phyloP scores from a whole-genome alignment of 1,140 invertebrate species.

The Drosophila sucinea region DNA sequence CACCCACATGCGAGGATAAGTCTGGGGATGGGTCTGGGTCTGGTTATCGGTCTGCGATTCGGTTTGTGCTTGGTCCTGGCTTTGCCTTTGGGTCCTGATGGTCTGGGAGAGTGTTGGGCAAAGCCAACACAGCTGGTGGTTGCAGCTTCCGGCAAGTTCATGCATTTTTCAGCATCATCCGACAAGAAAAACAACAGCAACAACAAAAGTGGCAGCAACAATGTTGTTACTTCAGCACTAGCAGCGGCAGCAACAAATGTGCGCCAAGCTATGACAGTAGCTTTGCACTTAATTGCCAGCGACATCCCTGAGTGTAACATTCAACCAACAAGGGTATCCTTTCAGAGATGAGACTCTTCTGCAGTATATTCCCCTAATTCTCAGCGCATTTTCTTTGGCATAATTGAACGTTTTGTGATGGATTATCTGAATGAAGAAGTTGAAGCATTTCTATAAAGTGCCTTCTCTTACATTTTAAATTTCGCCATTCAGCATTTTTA shows the following conservation, averaged over 20 bases:
- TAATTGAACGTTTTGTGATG: conserved; percentile 49
- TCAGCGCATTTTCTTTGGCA: conserved; percentile 35
- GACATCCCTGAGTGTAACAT: conserved; percentile 46
- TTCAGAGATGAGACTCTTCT: not conserved
- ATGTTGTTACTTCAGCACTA: conserved; percentile 22
- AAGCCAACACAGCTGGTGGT: conserved; percentile 60
- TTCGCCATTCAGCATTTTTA: not conserved
- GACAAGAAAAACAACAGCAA: conserved; percentile 11
- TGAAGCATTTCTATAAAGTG: conserved; percentile 2
- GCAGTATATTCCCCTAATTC: conserved; percentile 12
- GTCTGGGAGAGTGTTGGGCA: conserved; percentile 25
- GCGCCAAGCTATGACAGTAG: conserved; percentile 54
- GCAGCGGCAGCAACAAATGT: conserved; percentile 43
- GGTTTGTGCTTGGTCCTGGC: conserved; percentile 14
- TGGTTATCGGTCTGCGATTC: conserved; percentile 15
- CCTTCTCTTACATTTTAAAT: not conserved
- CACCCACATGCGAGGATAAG: conserved; percentile 1
- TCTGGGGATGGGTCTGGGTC: not conserved
- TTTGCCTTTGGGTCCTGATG: conserved; percentile 38
- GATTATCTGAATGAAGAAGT: conserved; percentile 7
- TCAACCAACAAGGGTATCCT: conserved; percentile 1
- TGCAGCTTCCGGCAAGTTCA: conserved; percentile 58
- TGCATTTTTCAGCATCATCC: conserved; percentile 65
- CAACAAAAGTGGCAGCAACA: conserved; percentile 36
- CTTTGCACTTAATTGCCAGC: conserved; percentile 65